Evolutionary conservation across 2,113 vertebrate species (phyloP), one percentile per base, ranked within the genome.

Genomic region (Strix aluco): DNA sequence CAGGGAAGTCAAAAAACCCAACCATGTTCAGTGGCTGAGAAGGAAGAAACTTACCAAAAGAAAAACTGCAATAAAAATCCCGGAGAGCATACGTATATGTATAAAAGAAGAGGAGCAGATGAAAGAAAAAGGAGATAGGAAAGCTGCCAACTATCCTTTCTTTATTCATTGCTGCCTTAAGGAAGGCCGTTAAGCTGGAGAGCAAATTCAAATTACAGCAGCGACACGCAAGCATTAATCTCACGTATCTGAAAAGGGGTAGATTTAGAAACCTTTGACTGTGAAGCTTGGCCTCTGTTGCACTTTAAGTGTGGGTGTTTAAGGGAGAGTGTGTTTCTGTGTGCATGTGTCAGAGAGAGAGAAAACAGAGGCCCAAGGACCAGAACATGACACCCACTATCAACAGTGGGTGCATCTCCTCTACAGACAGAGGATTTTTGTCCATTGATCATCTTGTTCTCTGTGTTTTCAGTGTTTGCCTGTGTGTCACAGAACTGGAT

Each of bases 161-260:
- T 71, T 80, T 89, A 65, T 61, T 94, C 36, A n/a, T 69, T 77
- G 52, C n/a, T 84, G 40, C 83, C 92, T 85, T 79, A 89, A 88
- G 61, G 54, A 92, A 66, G 62, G 32, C 54, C 58, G 27, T 84
- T 94, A 81, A 91, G 54, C 81, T 61, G 70, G 61, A 85, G 78
- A 87, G 83, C 66, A 91, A 90, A 94, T 77, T 87, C 81, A 73
- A 92, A 94, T 85, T 86, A 79, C 78, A 54, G 81, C 84, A 89
- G 52, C 1, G 13, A 79, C 81, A 54, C 0, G 1, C 30, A n/a
- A 51, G 34, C 89, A 51, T 94, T 91, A 79, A 92, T 91, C 82
- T 92, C 32, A 3, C 4, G 3, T 61, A 18, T 89, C 88, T 94
- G 81, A 89, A 91, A 87, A 89, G 72, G 65, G 19, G 40, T 11